Evolutionary conservation across 1,140 invertebrate genomes (phyloP), one percentile per base, ranked within the genome.

Genomic region (Hormaphis cornu): DNA sequence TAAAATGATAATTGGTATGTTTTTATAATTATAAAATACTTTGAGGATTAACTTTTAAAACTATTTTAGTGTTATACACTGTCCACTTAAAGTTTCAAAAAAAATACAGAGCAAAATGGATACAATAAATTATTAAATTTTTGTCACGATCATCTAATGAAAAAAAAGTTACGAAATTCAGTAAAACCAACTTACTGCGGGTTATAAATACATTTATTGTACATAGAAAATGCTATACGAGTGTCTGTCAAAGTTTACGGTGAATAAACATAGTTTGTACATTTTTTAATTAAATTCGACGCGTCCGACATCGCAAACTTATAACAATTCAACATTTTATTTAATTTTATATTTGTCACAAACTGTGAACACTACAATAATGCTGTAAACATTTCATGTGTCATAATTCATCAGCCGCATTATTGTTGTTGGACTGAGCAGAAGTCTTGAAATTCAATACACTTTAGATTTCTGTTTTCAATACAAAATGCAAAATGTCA

Each of bases 251-350:
- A 6, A 56, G 53, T 56, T 37, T 33, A 33, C 28, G 22, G 5
- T 14, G 3, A 56, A 56, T 56, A 58, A 9, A 40, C n/a, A 10
- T 35, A 24, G 33, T 58, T 58, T 30, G 22, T 40, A 9, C n/a
- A 58, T 40, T 40, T 14, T 40, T 58, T 37, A 40, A 40, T 40
- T 58, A 40, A 58, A 58, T 8, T 12, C 40, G 54, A 58, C 54
- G n/a, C n/a, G 35, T 24, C 20, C 40, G 33, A 58, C 33, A 58
- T 37, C 35, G n/a, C n/a, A 1, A 3, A 58, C 26, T 35, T 24
- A 37, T 37, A 58, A 40, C 35, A 30, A n/a, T 35, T 54, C 9
- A 54, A 24, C 10, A 56, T 40, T n/a, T 40, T 58, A 40, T 58
- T 58, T 24, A 58, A 40, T 9, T 58, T 58, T 9, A 18, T 58